A percentile compares a stretch with the other conserved stretches of the same genome.
Conservation (phyloP, 2,888 invertebrate genomes). For the Dryocosmus kuriphilus region DNA sequence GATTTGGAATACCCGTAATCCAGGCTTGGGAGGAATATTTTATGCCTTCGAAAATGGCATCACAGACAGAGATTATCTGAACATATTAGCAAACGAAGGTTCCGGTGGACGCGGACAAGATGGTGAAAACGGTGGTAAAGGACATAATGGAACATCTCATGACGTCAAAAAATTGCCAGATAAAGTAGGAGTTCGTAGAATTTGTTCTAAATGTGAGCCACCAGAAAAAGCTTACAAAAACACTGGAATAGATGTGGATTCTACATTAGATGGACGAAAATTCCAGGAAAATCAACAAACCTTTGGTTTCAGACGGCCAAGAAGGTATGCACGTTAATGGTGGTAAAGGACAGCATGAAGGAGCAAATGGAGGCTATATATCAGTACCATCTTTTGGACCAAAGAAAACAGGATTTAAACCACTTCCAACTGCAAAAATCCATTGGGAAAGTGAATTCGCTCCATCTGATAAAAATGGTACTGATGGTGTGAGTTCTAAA, state of each 20-base stretch:
- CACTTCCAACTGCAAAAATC: neutral
- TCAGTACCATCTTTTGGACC: neutral
- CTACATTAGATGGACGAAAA: neutral
- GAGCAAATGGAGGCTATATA: conserved; percentile 1
- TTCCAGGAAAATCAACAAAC: neutral
- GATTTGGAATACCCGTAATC: conserved; percentile 1
- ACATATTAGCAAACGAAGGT: neutral
- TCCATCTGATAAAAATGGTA: neutral
- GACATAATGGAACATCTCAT: neutral
- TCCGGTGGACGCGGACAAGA: neutral
- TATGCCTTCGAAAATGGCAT: neutral
- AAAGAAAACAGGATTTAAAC: neutral
- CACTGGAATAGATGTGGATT: neutral
- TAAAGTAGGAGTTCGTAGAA: too few relatives aligned
- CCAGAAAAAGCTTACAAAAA: neutral
- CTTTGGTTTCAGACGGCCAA: neutral
- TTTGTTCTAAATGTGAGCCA: neutral
- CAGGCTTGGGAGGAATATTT: conserved; percentile 16
- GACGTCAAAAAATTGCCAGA: neutral
- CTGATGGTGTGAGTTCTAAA: neutral
- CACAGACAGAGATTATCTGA: neutral
- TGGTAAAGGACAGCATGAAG: neutral
- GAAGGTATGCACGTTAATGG: neutral
- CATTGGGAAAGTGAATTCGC: neutral
- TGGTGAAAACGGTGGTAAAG: conserved; percentile 13